These are phyloP conservation scores for Platyura marginata DNA, from an alignment of 1,140 invertebrate species.

Conservation along the genomic window DNA sequence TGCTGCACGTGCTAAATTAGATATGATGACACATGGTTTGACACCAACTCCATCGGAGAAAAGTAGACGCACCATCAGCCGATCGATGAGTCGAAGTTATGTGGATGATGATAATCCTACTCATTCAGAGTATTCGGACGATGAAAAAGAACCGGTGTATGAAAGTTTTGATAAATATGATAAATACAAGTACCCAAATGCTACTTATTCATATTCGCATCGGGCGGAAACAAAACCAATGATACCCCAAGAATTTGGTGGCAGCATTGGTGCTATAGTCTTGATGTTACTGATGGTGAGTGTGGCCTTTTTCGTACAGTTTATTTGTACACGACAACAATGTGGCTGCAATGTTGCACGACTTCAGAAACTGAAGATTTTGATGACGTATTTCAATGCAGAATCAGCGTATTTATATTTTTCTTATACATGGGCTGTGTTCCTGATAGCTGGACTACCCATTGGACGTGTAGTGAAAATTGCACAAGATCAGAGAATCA, in stretches of 20 bases:
- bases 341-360: neutral
- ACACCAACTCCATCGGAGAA: neutral
- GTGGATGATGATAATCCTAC: slow-evolving; percentile 16
- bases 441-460: slow-evolving; percentile 22
- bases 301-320: neutral
- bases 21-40: too few relatives aligned
- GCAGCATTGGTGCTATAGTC: neutral
- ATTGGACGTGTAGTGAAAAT: slow-evolving; percentile 23
- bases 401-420: slow-evolving; percentile 7
- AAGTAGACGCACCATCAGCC: slow-evolving; percentile 15
- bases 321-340: neutral
- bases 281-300: neutral
- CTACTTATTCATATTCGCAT: too few relatives aligned
- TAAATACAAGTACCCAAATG: neutral
- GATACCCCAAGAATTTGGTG: neutral
- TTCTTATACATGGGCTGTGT: slow-evolving; percentile 17
- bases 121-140: slow-evolving; percentile 25
- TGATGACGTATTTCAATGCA: neutral
- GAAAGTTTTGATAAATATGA: slow-evolving; percentile 5
- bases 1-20: neutral
- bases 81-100: slow-evolving; percentile 17
- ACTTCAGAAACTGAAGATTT: neutral
- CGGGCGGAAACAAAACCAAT: neutral
- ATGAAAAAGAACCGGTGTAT: slow-evolving; percentile 16
- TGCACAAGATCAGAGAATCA: slow-evolving; percentile 16